Conservation (phyloP, 1,140 invertebrate genomes). For the Neodiprion pinetum region DNA sequence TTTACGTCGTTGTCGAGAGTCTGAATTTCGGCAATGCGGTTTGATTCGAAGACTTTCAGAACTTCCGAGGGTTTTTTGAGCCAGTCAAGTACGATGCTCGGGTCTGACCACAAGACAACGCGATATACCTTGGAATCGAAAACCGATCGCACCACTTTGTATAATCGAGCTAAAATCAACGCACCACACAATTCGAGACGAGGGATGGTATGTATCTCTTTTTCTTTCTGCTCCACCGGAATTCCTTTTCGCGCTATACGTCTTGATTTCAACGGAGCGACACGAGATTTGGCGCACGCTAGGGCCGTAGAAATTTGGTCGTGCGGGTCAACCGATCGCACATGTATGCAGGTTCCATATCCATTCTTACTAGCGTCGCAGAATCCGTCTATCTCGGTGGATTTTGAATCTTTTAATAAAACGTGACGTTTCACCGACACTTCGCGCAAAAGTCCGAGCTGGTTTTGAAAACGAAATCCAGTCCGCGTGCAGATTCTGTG, state of each 20-base stretch:
- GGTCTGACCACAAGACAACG: too few relatives aligned
- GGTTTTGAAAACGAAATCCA: conserved; percentile 32
- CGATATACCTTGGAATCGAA: too few relatives aligned
- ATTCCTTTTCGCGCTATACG: conserved; percentile 49
- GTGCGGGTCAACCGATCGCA: conserved; percentile 23
- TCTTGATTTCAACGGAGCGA: conserved; percentile 32
- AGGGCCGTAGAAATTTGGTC: conserved; percentile 19
- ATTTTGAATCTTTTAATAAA: neutral
- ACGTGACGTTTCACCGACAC: conserved; percentile 18
- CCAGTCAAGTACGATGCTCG: too few relatives aligned
- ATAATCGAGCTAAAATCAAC: too few relatives aligned
- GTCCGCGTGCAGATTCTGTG: conserved; percentile 10
- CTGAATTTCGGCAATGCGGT: too few relatives aligned
- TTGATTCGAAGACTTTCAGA: too few relatives aligned
- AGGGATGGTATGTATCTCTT: neutral
- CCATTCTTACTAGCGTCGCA: conserved; percentile 44
- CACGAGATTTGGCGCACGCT: conserved; percentile 34
- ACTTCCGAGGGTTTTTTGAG: too few relatives aligned
- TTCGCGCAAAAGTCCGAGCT: conserved; percentile 19
- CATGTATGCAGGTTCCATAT: conserved; percentile 47
- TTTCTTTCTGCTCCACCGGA: conserved; percentile 31
- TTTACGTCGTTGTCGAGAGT: too few relatives aligned
- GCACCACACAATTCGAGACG: neutral
- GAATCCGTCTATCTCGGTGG: conserved; percentile 47
- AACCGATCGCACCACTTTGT: too few relatives aligned